Evolutionary conservation across 2,888 invertebrate genomes (phyloP).

Genomic region (Hartigia nigra): DNA sequence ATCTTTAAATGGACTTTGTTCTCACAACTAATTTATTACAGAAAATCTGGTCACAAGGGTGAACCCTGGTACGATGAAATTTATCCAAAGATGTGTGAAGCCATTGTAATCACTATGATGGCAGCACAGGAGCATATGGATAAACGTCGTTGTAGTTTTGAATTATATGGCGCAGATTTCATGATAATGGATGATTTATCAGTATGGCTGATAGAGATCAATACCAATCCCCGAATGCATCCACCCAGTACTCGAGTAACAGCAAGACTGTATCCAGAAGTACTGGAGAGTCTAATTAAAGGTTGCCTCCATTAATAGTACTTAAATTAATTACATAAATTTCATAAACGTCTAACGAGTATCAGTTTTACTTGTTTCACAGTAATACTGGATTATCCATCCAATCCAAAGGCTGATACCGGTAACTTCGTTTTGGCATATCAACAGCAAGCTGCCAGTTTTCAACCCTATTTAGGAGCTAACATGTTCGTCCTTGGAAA

Average conservation of each 20-base stretch:
- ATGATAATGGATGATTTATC: slow-evolving; percentile 85
- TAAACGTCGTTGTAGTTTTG: slow-evolving; percentile 78
- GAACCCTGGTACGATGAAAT: slow-evolving; percentile 76
- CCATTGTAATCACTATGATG: slow-evolving; percentile 79
- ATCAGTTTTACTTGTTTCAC: slow-evolving; percentile 50
- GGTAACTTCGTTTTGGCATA: slow-evolving; percentile 84
- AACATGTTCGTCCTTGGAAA: slow-evolving; percentile 76
- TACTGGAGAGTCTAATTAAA: slow-evolving; percentile 87
- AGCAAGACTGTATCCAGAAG: slow-evolving; percentile 82
- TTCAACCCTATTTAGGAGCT: slow-evolving; percentile 82
- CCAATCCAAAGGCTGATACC: slow-evolving; percentile 78
- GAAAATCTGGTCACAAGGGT: slow-evolving; percentile 67
- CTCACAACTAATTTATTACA: slow-evolving; percentile 6
- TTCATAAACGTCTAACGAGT: slow-evolving; percentile 2
- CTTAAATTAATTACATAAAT: slow-evolving; percentile 6
- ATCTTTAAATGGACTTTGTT: not conserved
- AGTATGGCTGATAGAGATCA: slow-evolving; percentile 94
- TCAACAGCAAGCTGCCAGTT: slow-evolving; percentile 78
- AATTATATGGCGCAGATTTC: slow-evolving; percentile 93
- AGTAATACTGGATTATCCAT: slow-evolving; percentile 83
- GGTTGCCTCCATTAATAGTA: slow-evolving; percentile 68
- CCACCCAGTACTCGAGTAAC: slow-evolving; percentile 85
- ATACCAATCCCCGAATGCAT: slow-evolving; percentile 87
- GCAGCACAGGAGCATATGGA: slow-evolving; percentile 78
- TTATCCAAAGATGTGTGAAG: slow-evolving; percentile 84